phyloP scores from a whole-genome alignment of 1,140 invertebrate genomes.

The Drosophila chauvacae region DNA sequence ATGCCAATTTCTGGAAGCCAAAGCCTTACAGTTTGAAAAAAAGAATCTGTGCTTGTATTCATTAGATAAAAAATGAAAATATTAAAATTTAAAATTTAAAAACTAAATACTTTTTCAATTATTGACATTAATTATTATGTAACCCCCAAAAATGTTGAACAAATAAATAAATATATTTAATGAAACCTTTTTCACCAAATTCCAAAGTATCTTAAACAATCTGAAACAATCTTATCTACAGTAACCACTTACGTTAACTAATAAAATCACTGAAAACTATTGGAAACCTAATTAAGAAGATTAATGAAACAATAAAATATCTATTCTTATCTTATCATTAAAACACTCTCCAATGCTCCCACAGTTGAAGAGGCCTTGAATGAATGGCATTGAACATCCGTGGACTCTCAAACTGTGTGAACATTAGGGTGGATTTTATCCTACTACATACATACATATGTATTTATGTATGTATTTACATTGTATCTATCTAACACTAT shows the following conservation, averaged over 20 bases:
- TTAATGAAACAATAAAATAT: neutral
- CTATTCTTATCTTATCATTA: conserved; percentile 1
- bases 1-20: too few species aligned
- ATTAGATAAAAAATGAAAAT: too few species aligned
- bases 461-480: neutral
- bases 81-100: too few species aligned
- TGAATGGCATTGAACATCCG: neutral
- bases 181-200: neutral
- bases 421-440: neutral
- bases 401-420: neutral
- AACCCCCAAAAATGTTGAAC: too few species aligned
- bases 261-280: neutral
- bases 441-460: too few species aligned
- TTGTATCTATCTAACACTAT: too few species aligned
- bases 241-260: neutral
- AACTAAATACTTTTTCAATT: too few species aligned
- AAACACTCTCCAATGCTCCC: neutral
- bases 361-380: neutral
- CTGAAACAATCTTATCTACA: neutral
- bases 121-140: too few species aligned
- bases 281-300: neutral
- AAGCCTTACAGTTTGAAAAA: too few species aligned
- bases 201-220: neutral
- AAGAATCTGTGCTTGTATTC: too few species aligned
- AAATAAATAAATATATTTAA: too few species aligned